Conservation (phyloP, 2,113 vertebrate species). For the Thinocorus orbignyianus region DNA sequence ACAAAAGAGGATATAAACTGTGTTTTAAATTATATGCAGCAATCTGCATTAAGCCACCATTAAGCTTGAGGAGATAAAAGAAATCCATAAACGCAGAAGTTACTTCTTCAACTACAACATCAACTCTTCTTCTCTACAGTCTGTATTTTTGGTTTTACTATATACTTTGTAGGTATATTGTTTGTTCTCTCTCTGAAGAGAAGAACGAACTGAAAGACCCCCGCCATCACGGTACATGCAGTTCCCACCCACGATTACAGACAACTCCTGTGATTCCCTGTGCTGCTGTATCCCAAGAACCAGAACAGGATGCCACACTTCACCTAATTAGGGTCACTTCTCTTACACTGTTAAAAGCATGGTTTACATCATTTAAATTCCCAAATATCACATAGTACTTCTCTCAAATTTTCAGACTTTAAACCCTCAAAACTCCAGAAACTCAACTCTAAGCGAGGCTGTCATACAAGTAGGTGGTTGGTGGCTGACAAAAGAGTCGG, state of each 20-base stretch:
- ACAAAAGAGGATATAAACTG: slow-evolving; percentile 14
- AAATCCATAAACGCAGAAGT: not conserved
- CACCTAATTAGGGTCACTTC: not conserved
- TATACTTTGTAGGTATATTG: not conserved
- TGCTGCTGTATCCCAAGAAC: not conserved
- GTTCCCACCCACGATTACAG: not conserved
- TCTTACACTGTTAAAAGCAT: accelerated
- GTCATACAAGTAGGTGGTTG: not conserved
- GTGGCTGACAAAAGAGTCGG: not conserved
- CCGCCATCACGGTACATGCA: accelerated
- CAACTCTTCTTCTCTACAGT: not conserved
- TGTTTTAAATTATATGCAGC: not conserved
- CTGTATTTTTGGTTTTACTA: not conserved
- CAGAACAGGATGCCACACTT: too few species aligned
- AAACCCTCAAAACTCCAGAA: not conserved
- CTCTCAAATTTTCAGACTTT: not conserved
- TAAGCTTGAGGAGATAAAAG: not conserved
- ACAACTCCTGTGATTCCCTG: not conserved
- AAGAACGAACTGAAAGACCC: not conserved
- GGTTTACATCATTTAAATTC: not conserved
- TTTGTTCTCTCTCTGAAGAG: not conserved
- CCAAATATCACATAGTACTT: not conserved
- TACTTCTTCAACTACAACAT: not conserved
- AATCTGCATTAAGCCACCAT: not conserved
- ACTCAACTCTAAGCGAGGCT: not conserved